Evolutionary conservation across 2,113 vertebrate genomes (phyloP), one percentile per base, ranked within the genome.

Genomic region (Meriones unguiculatus): DNA sequence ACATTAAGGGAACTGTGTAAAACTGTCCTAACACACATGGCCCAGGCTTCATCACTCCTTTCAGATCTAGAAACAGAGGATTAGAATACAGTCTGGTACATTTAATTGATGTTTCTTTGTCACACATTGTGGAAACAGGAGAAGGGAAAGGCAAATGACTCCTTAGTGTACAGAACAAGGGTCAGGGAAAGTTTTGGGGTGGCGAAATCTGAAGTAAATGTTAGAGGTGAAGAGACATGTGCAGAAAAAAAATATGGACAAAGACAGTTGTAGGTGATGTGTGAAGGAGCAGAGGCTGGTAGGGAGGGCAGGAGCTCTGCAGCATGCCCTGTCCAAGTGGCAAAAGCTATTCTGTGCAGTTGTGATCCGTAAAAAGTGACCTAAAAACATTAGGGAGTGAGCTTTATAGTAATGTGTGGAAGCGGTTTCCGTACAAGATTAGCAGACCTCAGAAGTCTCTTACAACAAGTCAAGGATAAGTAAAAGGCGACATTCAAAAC

Each of bases 381-480:
- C 86, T 65, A 50, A 64, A 85, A 90, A 70, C 78, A 46, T 50
- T 32, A 69, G 86, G 8, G 78, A 62, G 81, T 91, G 86, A 85
- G 8, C 35, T 9, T 52, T 41, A 28, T 50, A 69, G 69, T 8
- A 59, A 15, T 13, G 57, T 57, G 9, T 14, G 11, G 57, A 15
- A 57, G 57, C 13, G 57, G 57, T 57, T 57, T 57, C 57, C 11
- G 10, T 54, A 78, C 15, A 13, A 18, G 14, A 1, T 78, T 77
- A 87, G 70, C 59, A 72, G n/a, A 67, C 52, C 73, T 72, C n/a
- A 25, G 35, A 90, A 72, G 78, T 95, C 69, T 93, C 54, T 70
- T 59, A 20, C 52, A 91, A 8, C 4, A 91, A 35, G 65, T 64
- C 59, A 65, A 95, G 85, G 70, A 32, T 64, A 78, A 9, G 25